These are phyloP conservation scores for Sebastes reedi DNA, from an alignment of 2,797 vertebrate genomes.

Conservation along the genomic window DNA sequence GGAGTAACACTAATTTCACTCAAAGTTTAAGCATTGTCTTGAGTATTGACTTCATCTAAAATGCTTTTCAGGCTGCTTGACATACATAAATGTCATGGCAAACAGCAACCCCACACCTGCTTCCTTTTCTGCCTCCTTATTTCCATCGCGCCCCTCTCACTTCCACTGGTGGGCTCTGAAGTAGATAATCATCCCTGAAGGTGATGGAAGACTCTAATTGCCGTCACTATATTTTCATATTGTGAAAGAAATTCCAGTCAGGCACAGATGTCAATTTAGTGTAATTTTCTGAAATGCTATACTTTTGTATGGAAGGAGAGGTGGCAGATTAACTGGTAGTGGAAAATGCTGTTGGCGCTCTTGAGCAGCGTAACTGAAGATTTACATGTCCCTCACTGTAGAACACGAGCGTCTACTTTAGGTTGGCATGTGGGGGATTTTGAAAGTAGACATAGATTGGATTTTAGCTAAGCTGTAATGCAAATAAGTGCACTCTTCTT, in stretches of 20 bases:
- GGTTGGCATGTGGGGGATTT: slow-evolving; percentile 29
- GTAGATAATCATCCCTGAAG: slow-evolving; percentile 67
- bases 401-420: slow-evolving; percentile 47
- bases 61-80: slow-evolving; percentile 5
- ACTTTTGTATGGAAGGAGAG: slow-evolving; percentile 66
- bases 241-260: slow-evolving; percentile 54
- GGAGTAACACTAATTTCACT: neutral
- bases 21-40: neutral
- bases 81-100: neutral
- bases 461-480: slow-evolving; percentile 24
- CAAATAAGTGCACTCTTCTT: slow-evolving; percentile 9
- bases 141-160: slow-evolving; percentile 44
- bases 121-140: slow-evolving; percentile 50
- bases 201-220: slow-evolving; percentile 73
- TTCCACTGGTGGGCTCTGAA: slow-evolving; percentile 45
- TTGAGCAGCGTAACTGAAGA: slow-evolving; percentile 25
- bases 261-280: slow-evolving; percentile 76
- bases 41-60: neutral
- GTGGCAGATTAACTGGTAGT: slow-evolving; percentile 48
- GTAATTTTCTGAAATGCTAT: slow-evolving; percentile 80
- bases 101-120: slow-evolving; percentile 47
- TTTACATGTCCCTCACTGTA: slow-evolving; percentile 52
- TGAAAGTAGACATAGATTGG: slow-evolving; percentile 1
- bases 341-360: slow-evolving; percentile 49
- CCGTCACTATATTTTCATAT: slow-evolving; percentile 70